These are phyloP conservation scores for Caenorhabditis virilis DNA, from an alignment of 2,888 invertebrate genomes.

Conservation along the genomic window DNA sequence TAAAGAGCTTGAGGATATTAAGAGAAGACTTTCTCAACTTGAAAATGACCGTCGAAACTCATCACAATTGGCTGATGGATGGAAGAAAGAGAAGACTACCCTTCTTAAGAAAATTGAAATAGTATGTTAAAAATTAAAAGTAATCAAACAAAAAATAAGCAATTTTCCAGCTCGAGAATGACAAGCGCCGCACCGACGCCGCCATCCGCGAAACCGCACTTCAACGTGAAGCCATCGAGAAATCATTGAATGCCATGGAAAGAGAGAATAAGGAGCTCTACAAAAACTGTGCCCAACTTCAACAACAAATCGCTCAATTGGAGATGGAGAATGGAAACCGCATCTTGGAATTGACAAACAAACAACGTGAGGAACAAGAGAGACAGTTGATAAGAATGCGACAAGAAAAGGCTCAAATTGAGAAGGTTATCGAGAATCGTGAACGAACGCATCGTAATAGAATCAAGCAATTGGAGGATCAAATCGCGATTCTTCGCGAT, in stretches of 20 bases:
- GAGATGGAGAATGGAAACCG: slow-evolving; percentile 68
- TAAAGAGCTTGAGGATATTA: slow-evolving; percentile 61
- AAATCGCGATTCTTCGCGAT: slow-evolving; percentile 62
- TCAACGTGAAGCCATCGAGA: slow-evolving; percentile 67
- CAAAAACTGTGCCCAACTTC: slow-evolving; percentile 68
- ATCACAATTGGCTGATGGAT: slow-evolving; percentile 56
- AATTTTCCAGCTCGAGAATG: slow-evolving; percentile 61
- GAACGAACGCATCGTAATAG: slow-evolving; percentile 63
- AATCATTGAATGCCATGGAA: slow-evolving; percentile 68
- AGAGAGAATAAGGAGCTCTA: slow-evolving; percentile 67
- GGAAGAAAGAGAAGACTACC: slow-evolving; percentile 63
- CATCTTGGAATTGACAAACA: slow-evolving; percentile 66
- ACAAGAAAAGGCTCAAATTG: slow-evolving; percentile 67
- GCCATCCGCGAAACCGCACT: slow-evolving; percentile 67
- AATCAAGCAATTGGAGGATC: slow-evolving; percentile 65
- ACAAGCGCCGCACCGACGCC: slow-evolving; percentile 65
- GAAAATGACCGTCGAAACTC: slow-evolving; percentile 57
- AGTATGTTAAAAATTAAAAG: slow-evolving; percentile 26
- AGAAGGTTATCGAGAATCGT: slow-evolving; percentile 66
- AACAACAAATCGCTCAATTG: slow-evolving; percentile 67
- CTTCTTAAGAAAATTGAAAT: slow-evolving; percentile 67
- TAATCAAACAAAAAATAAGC: not conserved
- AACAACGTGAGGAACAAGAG: slow-evolving; percentile 67
- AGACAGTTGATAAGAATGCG: slow-evolving; percentile 61
- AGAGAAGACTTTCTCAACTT: slow-evolving; percentile 54